A percentile compares a stretch with the other conserved stretches of the same genome.
Conservation (phyloP, 2,797 vertebrate genomes). For the Falco naumanni region DNA sequence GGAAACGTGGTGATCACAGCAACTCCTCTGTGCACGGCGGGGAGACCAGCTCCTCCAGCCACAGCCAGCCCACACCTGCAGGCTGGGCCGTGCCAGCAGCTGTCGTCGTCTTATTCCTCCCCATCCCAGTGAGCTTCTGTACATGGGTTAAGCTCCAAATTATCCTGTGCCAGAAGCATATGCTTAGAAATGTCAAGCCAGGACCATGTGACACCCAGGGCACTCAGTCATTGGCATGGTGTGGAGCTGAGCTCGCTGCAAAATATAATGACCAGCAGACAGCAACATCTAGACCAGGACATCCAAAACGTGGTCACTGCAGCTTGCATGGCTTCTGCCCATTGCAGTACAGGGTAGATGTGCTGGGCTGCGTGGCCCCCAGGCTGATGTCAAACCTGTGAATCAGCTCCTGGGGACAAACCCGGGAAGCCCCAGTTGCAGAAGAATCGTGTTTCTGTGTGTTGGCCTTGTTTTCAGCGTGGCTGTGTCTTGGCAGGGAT, state of each 20-base stretch:
- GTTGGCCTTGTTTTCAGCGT: not conserved
- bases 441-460: not conserved
- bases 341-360: not conserved
- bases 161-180: not conserved
- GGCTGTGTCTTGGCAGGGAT: slow-evolving; percentile 20
- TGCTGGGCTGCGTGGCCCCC: not conserved
- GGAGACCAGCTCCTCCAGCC: not conserved
- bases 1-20: not conserved
- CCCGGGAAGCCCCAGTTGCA: not conserved
- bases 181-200: not conserved
- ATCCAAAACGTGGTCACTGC: not conserved
- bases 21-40: accelerated
- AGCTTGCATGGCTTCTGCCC: not conserved
- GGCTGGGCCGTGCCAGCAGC: not conserved
- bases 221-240: accelerated
- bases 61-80: not conserved
- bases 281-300: not conserved
- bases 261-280: accelerated
- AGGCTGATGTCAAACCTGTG: not conserved
- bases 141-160: not conserved
- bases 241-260: accelerated
- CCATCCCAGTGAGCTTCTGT: not conserved
- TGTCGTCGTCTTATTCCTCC: not conserved
- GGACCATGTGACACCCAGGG: not conserved
- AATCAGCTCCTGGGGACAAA: not conserved